These are phyloP conservation scores for Ylistrum balloti DNA, from an alignment of 1,140 invertebrate genomes.

Conservation along the genomic window DNA sequence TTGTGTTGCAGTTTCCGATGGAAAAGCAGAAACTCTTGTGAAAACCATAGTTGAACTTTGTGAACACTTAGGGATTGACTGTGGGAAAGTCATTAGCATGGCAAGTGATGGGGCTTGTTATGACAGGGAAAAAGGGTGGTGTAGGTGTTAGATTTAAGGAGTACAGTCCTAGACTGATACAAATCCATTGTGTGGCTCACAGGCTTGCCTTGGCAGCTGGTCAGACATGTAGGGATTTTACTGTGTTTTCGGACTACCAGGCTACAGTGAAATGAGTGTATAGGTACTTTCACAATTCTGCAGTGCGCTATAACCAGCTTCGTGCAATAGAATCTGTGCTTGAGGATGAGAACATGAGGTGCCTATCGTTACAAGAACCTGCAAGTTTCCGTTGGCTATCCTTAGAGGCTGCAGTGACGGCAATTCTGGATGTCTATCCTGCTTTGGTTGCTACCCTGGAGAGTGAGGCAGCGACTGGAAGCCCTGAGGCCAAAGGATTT, in stretches of 20 bases:
- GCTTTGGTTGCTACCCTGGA: background rate
- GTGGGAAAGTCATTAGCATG: too few relatives aligned
- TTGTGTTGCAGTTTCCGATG: constrained; percentile 49
- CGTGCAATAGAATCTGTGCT: constrained; percentile 38
- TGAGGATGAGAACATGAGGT: background rate
- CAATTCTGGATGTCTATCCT: background rate
- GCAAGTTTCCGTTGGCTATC: constrained; percentile 55
- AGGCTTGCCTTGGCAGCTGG: constrained; percentile 48
- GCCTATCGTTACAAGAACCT: constrained; percentile 53
- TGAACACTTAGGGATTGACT: too few relatives aligned
- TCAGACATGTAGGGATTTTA: constrained; percentile 21
- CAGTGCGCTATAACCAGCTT: constrained; percentile 45
- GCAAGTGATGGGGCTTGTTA: too few relatives aligned
- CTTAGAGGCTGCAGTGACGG: constrained; percentile 41
- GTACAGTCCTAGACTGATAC: too few relatives aligned
- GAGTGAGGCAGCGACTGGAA: background rate
- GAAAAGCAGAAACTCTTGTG: constrained; percentile 46
- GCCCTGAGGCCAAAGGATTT: background rate
- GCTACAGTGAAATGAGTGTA: constrained; percentile 49
- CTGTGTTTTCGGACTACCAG: constrained; percentile 42
- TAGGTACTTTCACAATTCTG: constrained; percentile 51
- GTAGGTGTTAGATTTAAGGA: too few relatives aligned
- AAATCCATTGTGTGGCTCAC: constrained; percentile 52
- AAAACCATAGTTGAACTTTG: too few relatives aligned
- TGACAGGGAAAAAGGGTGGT: too few relatives aligned